Evolutionary conservation across 2,113 vertebrate genomes (phyloP).

Genomic region (Rhinolophus ferrumequinum): DNA sequence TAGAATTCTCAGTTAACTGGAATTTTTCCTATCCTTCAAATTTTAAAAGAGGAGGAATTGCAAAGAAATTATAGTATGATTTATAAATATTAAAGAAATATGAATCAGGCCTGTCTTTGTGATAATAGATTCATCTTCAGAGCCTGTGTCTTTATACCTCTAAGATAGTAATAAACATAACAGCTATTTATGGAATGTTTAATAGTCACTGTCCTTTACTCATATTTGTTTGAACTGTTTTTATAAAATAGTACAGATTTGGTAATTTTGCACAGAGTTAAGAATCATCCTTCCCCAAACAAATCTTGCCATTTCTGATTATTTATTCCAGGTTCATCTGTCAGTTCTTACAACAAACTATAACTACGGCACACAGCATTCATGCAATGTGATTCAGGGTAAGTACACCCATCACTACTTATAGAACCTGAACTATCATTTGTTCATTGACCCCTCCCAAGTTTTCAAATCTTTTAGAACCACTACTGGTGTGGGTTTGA

Average conservation of each 20-base stretch:
- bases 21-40: neutral
- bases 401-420: rapidly evolving
- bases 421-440: neutral
- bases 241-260: neutral
- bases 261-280: neutral
- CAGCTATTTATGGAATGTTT: neutral
- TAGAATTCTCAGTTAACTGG: constrained; percentile 4
- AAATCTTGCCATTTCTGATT: neutral
- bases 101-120: neutral
- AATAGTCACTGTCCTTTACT: neutral
- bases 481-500: neutral
- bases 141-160: neutral
- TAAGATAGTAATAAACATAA: neutral
- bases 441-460: neutral
- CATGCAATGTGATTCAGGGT: rapidly evolving
- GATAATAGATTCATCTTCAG: neutral
- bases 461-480: neutral
- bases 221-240: neutral
- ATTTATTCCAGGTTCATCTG: too few relatives aligned
- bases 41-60: neutral
- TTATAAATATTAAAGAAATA: neutral
- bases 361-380: rapidly evolving
- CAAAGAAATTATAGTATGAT: neutral
- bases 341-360: neutral
- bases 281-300: neutral